phyloP scores from a whole-genome alignment of 2,888 invertebrate genomes.

The Polylopha cassiicola region DNA sequence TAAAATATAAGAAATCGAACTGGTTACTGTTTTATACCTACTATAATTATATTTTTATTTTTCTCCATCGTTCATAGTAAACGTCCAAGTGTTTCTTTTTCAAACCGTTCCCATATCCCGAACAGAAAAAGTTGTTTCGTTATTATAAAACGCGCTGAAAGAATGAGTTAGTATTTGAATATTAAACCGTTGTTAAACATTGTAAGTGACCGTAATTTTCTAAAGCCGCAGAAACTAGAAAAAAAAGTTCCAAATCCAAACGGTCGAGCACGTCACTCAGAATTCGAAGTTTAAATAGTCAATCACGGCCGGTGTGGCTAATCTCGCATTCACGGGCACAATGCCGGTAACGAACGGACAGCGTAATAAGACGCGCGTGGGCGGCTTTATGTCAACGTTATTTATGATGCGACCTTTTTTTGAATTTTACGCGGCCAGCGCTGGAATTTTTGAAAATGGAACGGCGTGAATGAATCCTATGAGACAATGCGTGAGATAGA shows the following conservation, averaged over 20 bases:
- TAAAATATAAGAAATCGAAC: constrained; percentile 22
- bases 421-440: constrained; percentile 48
- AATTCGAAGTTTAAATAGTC: constrained; percentile 71
- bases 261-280: constrained; percentile 53
- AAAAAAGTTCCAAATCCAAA: constrained; percentile 23
- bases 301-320: constrained; percentile 73
- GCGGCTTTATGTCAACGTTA: constrained; percentile 73
- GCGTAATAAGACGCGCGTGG: constrained; percentile 74
- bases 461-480: constrained; percentile 10
- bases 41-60: too few species aligned
- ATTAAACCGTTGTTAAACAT: too few species aligned
- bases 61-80: too few species aligned
- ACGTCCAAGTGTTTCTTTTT: too few species aligned
- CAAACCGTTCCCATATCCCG: too few species aligned
- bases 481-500: background rate
- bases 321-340: constrained; percentile 71
- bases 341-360: constrained; percentile 75
- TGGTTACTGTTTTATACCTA: constrained; percentile 21
- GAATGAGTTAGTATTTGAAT: too few species aligned
- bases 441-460: constrained; percentile 21
- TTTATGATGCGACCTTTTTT: constrained; percentile 67
- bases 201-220: too few species aligned
- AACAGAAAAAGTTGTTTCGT: too few species aligned
- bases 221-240: too few species aligned
- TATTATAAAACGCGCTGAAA: too few species aligned